phyloP scores from a whole-genome alignment of 2,113 vertebrate genomes.

The Pheucticus melanocephalus region DNA sequence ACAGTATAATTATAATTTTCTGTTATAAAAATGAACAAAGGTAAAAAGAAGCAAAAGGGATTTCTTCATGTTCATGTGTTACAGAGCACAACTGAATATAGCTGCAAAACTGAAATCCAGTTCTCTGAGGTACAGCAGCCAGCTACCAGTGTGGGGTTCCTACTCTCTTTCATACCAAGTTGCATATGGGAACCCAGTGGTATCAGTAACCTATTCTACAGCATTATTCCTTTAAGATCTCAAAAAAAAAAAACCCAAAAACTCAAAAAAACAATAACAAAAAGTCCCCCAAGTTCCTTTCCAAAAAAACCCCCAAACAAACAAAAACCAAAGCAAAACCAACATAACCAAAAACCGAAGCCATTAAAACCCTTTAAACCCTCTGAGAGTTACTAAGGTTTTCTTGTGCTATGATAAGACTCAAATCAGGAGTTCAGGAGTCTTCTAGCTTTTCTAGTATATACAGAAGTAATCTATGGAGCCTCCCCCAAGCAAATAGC shows the following conservation, averaged over 20 bases:
- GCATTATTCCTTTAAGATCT: background rate
- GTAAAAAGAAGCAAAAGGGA: background rate
- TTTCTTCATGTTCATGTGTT: background rate
- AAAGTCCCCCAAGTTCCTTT: background rate
- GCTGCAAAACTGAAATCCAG: background rate
- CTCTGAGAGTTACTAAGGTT: background rate
- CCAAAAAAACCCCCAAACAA: background rate
- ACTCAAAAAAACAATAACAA: background rate
- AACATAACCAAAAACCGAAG: background rate
- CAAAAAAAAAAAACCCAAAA: too few species aligned
- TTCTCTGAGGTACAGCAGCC: background rate
- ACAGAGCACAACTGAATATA: background rate
- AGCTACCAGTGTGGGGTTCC: background rate
- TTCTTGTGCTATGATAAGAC: background rate
- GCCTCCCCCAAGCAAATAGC: background rate
- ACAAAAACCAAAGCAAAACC: background rate
- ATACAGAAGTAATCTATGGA: background rate
- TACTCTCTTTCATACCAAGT: background rate
- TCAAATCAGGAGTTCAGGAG: background rate
- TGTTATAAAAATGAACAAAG: background rate
- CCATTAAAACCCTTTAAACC: background rate
- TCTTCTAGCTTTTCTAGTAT: background rate
- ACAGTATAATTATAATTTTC: background rate
- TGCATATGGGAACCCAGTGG: rapidly evolving
- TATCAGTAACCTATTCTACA: background rate